Evolutionary conservation across 2,888 invertebrate genomes (phyloP), one percentile per base, ranked within the genome.

Genomic region (Oscheius sp.): DNA sequence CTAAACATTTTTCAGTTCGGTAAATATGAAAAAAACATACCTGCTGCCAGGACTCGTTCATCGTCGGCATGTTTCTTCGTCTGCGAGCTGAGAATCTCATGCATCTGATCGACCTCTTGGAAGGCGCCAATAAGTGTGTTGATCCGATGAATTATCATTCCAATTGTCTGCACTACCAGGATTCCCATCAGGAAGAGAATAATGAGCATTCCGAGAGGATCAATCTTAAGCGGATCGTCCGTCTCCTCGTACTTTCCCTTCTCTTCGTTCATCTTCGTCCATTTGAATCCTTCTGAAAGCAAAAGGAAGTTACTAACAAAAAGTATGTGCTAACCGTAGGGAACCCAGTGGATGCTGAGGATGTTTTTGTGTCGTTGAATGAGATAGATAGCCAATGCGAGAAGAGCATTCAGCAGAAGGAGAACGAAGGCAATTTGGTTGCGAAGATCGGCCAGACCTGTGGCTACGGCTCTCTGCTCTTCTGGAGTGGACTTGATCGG

Each of bases 341-440:
- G 87, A 13, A 58, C 47, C 75, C 81, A 84, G 57, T 85, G 76
- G 58, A 87, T 75, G 37, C 76, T 78, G 87, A 97, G 93, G 89
- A 93, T 93, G 91, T 96, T 96, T 93, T 96, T 96, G 93, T 97
- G 96, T 91, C 96, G 92, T 92, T 98, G 98, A 90, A 99, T 94
- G 91, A 98, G 93, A 92, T 97, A 96, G 88, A 99, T 96, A 91
- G 97, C 96, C 90, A 98, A 93, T 87, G 98, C 96, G 93, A 98
- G 97, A 89, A 99, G 93, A 85, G 96, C 95, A 92, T 99, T 99
- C 91, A 96, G 91, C 94, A 99, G 96, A 92, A 98, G 95, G 92
- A 98, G 96, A 86, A 94, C 94, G 92, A 96, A 96, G 81, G 96
- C 96, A 55, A 89, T 86, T 55, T 95, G 94, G 92, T 98, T 96